phyloP scores from a whole-genome alignment of 2,888 invertebrate species.

The Cantharis rufa region DNA sequence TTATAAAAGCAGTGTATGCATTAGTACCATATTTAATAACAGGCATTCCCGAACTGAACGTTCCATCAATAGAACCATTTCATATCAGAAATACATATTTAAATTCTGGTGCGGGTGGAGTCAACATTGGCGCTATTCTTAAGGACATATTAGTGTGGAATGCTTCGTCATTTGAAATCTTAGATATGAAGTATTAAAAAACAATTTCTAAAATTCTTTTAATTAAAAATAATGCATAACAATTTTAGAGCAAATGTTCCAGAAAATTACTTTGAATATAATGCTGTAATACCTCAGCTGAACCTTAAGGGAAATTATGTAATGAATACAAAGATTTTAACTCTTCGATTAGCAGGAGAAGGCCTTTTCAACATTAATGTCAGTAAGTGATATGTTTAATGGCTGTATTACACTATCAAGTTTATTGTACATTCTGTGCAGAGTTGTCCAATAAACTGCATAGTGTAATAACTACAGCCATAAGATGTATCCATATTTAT shows the following conservation, averaged over 20 bases:
- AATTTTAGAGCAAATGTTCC: conserved; percentile 9
- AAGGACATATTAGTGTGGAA: conserved; percentile 58
- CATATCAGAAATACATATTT: conserved; percentile 62
- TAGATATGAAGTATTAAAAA: conserved; percentile 59
- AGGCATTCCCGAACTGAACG: conserved; percentile 10
- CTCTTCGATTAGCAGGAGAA: conserved; percentile 6
- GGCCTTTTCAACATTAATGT: conserved; percentile 15
- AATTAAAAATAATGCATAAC: background rate
- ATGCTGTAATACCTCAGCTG: conserved; percentile 6
- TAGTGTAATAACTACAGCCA: no score
- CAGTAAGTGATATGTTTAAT: no score
- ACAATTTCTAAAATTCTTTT: background rate
- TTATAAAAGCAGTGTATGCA: conserved; percentile 2
- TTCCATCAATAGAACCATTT: conserved; percentile 11
- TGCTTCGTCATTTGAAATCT: conserved; percentile 63
- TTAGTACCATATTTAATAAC: background rate
- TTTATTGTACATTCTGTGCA: no score
- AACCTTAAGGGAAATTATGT: conserved; percentile 6
- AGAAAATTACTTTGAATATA: conserved; percentile 9
- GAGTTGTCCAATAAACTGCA: no score
- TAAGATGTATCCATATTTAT: background rate
- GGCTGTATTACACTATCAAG: no score
- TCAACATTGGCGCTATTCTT: conserved; percentile 48
- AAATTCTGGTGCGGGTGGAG: conserved; percentile 56
- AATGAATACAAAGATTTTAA: conserved; percentile 7